Evolutionary conservation across 1,140 invertebrate genomes (phyloP).

Genomic region (Cephus cinctus): DNA sequence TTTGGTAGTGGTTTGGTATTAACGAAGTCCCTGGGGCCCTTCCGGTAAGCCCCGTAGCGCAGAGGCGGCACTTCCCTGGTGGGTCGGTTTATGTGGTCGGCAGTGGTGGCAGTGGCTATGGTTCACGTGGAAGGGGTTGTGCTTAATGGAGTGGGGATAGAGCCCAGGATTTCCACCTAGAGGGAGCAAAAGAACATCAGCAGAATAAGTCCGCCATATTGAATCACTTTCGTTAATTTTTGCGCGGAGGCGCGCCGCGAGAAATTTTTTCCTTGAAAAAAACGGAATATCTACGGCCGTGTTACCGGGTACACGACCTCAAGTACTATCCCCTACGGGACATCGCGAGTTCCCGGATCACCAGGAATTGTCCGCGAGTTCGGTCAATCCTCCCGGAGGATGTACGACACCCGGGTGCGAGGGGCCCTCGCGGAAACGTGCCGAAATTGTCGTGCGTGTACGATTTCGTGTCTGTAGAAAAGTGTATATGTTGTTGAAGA

Average conservation of each 20-base stretch:
- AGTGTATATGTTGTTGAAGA: too few relatives aligned
- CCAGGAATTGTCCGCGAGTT: too few relatives aligned
- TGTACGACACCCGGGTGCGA: too few relatives aligned
- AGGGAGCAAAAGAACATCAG: constrained; percentile 6
- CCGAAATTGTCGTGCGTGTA: constrained; percentile 21
- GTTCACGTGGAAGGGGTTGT: neutral
- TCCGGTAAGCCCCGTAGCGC: constrained; percentile 32
- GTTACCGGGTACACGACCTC: too few relatives aligned
- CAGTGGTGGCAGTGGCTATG: too few relatives aligned
- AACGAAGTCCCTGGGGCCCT: constrained; percentile 28
- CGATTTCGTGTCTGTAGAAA: constrained; percentile 20
- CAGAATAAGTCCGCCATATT: constrained; percentile 39
- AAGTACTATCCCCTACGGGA: too few relatives aligned
- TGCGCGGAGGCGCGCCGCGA: constrained; percentile 29
- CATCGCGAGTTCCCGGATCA: too few relatives aligned
- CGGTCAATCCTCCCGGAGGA: too few relatives aligned
- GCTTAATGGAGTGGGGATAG: constrained; percentile 6
- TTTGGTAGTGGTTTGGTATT: constrained; percentile 23
- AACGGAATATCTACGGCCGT: too few relatives aligned
- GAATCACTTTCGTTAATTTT: constrained; percentile 38
- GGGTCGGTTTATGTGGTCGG: constrained; percentile 21
- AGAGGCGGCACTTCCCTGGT: constrained; percentile 24
- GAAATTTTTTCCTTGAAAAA: constrained; percentile 28
- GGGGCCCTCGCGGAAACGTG: constrained; percentile 15
- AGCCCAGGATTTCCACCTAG: constrained; percentile 20